phyloP scores from a whole-genome alignment of 2,113 vertebrate genomes.

The Tychaedon coryphoeus region DNA sequence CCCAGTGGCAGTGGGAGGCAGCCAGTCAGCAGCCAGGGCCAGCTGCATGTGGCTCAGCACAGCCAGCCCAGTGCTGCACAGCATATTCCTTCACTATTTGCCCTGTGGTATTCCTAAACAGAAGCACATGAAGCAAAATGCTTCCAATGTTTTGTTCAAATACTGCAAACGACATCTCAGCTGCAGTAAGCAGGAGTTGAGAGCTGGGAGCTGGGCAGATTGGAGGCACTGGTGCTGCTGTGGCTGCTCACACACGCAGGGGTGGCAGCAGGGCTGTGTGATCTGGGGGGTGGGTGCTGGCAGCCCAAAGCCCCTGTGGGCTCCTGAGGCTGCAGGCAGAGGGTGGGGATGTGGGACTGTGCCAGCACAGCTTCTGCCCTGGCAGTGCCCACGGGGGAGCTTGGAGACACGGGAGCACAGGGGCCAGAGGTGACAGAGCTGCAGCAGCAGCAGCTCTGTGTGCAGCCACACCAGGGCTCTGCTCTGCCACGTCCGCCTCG shows the following conservation, averaged over 20 bases:
- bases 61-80: neutral
- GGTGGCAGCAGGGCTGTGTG: accelerated
- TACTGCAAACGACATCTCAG: neutral
- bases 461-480: neutral
- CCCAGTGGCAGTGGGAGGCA: neutral
- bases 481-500: accelerated
- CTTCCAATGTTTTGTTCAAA: neutral
- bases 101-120: neutral
- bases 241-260: accelerated
- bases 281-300: accelerated
- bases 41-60: neutral
- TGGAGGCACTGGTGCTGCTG: neutral
- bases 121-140: neutral
- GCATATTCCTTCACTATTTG: neutral
- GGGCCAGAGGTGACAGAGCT: accelerated
- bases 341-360: accelerated
- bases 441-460: accelerated
- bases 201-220: neutral
- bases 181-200: neutral
- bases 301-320: neutral
- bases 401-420: accelerated
- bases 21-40: neutral
- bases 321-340: neutral
- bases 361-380: neutral
- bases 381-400: accelerated